phyloP scores from a whole-genome alignment of 1,140 invertebrate species.

The Ctenoplectra terminalis region DNA sequence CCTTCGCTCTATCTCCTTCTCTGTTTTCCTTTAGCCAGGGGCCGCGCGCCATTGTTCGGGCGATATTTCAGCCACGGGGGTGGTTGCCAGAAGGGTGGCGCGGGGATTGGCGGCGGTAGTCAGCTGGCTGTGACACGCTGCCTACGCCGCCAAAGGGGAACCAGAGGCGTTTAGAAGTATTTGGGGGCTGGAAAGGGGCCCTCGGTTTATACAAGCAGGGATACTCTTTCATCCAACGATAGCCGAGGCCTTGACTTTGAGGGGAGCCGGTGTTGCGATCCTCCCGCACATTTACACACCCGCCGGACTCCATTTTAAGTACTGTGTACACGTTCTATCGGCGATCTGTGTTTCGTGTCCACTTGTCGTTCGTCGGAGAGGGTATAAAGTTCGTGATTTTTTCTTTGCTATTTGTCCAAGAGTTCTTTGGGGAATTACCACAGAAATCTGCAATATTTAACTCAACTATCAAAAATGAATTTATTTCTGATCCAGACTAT shows the following conservation, averaged over 20 bases:
- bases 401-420: neutral
- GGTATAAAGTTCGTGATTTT: neutral
- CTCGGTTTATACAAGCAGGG: slow-evolving; percentile 65
- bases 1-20: slow-evolving; percentile 43
- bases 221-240: slow-evolving; percentile 76
- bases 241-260: slow-evolving; percentile 73
- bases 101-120: slow-evolving; percentile 73
- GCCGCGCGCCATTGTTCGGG: slow-evolving; percentile 80
- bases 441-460: no score
- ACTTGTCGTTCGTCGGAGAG: neutral
- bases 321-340: neutral
- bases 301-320: slow-evolving; percentile 12
- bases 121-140: slow-evolving; percentile 83
- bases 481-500: no score
- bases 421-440: no score
- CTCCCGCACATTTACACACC: slow-evolving; percentile 43
- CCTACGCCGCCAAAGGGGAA: slow-evolving; percentile 81
- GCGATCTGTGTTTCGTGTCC: slow-evolving; percentile 4
- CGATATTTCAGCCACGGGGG: slow-evolving; percentile 80
- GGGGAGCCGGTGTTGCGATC: slow-evolving; percentile 44
- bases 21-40: slow-evolving; percentile 53
- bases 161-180: slow-evolving; percentile 78
- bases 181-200: slow-evolving; percentile 75
- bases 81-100: slow-evolving; percentile 66
- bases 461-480: no score